These are phyloP conservation scores for Natrix natrix DNA, from an alignment of 2,797 vertebrate genomes.

Conservation along the genomic window DNA sequence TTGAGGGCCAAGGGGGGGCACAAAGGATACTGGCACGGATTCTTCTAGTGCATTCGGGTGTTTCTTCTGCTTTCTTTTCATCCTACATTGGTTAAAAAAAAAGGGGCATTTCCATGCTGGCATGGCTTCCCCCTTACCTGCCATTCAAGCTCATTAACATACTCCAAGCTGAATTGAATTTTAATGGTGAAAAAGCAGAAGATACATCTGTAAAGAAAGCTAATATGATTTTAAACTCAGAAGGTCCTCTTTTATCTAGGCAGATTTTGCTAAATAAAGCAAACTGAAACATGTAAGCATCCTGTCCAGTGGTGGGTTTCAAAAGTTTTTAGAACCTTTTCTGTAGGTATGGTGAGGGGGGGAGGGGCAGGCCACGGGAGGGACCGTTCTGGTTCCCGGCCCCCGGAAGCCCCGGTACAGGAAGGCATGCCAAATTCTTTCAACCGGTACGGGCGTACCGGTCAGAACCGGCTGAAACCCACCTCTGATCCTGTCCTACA, in stretches of 20 bases:
- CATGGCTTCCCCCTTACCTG: constrained; percentile 17
- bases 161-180: constrained; percentile 24
- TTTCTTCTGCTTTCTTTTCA: neutral
- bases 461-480: too few species aligned
- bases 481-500: neutral
- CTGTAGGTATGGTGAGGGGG: too few species aligned
- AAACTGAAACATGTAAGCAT: too few species aligned
- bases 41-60: neutral
- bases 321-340: too few species aligned
- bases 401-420: too few species aligned
- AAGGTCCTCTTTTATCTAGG: too few species aligned
- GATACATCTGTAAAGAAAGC: neutral
- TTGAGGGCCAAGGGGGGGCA: neutral
- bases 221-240: neutral
- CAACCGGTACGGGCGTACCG: too few species aligned
- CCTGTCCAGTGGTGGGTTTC: neutral
- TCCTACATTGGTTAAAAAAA: neutral
- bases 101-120: neutral
- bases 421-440: too few species aligned
- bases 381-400: too few species aligned
- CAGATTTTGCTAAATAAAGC: neutral
- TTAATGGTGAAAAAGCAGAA: neutral
- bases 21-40: constrained; percentile 1
- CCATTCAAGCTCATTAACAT: constrained; percentile 16
- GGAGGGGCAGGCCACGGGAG: too few species aligned